Evolutionary conservation across 2,888 invertebrate species (phyloP).

Genomic region (Cephus runcator): DNA sequence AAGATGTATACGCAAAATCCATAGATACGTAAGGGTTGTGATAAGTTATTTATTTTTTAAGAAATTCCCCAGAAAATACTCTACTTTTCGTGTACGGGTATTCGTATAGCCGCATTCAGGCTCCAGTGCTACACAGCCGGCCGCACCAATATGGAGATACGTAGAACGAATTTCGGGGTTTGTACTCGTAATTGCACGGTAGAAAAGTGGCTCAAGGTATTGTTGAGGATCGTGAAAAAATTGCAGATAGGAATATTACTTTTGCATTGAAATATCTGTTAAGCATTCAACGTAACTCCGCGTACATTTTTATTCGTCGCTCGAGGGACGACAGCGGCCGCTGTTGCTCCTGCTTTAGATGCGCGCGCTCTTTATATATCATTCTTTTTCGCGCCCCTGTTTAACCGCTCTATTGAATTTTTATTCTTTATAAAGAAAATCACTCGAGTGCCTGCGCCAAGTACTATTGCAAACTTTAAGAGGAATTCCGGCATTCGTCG

Average conservation of each 20-base stretch:
- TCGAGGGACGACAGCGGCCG: conserved; percentile 4
- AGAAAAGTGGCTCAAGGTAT: neutral
- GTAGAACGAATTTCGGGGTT: conserved; percentile 7
- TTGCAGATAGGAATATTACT: conserved; percentile 34
- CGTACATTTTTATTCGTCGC: conserved; percentile 23
- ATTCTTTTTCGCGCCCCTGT: conserved; percentile 28
- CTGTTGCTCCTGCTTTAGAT: neutral
- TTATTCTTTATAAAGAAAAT: conserved; percentile 34
- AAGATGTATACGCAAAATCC: too few species aligned
- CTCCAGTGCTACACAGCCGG: neutral
- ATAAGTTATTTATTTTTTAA: neutral
- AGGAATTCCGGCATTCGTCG: conserved; percentile 6
- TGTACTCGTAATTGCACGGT: conserved; percentile 27
- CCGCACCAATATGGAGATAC: neutral
- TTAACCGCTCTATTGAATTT: conserved; percentile 40
- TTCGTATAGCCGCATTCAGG: neutral
- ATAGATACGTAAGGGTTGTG: neutral
- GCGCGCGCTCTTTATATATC: conserved; percentile 27
- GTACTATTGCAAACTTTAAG: conserved; percentile 5
- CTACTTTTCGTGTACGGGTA: neutral
- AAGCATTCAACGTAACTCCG: conserved; percentile 34
- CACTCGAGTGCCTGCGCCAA: conserved; percentile 28
- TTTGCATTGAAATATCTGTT: conserved; percentile 40
- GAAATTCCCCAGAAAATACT: neutral
- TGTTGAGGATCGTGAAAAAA: conserved; percentile 9